Evolutionary conservation across 1,140 invertebrate species (phyloP), one percentile per base, ranked within the genome.

Genomic region (Mactra quadrangularis): DNA sequence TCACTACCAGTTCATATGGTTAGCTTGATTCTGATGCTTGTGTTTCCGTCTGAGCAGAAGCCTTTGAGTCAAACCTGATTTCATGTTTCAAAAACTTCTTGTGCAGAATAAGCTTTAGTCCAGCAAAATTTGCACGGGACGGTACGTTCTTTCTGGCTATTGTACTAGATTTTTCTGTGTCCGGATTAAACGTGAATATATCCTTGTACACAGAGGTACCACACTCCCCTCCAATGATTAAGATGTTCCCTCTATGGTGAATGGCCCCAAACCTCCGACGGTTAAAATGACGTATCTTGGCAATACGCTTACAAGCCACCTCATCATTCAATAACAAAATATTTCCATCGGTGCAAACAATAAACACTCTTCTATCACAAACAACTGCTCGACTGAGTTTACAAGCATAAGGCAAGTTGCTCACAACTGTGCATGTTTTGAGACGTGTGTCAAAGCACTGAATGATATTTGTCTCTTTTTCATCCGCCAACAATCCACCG

Each of bases 271-370:
- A 89, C 29, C 88, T 60, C 17, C 86, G 60, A 9, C 88, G 77
- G 25, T 83, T 87, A 64, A 89, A 89, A 50, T 78, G 50, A 50
- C 74, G 59, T 52, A 89, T 87, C 25, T 71, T 86, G 0, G 83
- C 74, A 22, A 87, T 72, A 50, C 55, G 50, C 41, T 45, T 64
- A 35, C 82, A 83, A 1, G 22, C 50, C 13, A 47, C 59, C 1
- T 87, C 83, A 13, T 87, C 85, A 4, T 52, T 70, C 15, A 85
- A 60, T 57, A 76, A 76, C 13, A 89, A 60, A 41, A 89, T 60
- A 35, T 81, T 85, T 0, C 88, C 88, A 59, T 89, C 88, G 0
- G 88, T 89, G 55, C 88, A 86, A 7, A 87, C 78, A n/a, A 89
- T 81, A 78, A 82, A 85, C 7, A 87, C 74, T 13, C 74, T 70